Base-by-base conservation (phyloP, 2,888 invertebrate species). In the Chloroclysta siterata region DNA sequence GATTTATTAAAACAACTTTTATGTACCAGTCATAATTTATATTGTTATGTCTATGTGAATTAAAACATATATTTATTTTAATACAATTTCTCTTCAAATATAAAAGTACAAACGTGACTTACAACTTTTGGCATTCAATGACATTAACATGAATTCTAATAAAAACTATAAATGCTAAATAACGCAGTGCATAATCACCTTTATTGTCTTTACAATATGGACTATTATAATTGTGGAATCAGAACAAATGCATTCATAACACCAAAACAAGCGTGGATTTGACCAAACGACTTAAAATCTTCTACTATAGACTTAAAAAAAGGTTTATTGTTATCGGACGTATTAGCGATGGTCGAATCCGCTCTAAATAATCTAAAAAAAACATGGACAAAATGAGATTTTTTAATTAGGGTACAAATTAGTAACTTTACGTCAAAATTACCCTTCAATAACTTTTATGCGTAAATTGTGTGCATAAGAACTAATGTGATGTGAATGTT, bases 61-160 rank as follows among this genome's bases (percentile, higher is more conserved):
- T 57, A 61, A 60, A 60, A 65, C 53, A 60, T 89, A 33, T 51
- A 71, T 56, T 76, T 63, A 53, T 66, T 68, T 80, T 80, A 75
- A 80, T 79, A 79, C 76, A 80, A 76, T 82, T 81, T 79, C 76
- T 79, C 75, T 80, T 81, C 78, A 76, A 72, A 84, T 92, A 92
- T 90, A 90, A 92, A 92, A 92, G 89, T 92, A 92, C 90, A 92
- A 92, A 92, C 82, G 69, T 66, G 69, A 79, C 78, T 76, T 77
- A 74, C 71, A 61, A 59, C 72, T 70, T 80, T 78, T 80, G 79
- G 75, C 79, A 72, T 72, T 58, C 68, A 47, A 68, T 67, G 58
- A 50, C 47, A 55, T 54, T 63, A 60, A 65, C 63, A 67, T 69
- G 67, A 74, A 69, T 65, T 62, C 63, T 63, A 73, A 61, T 65